These are phyloP conservation scores for Tanytarsus gracilentus DNA, from an alignment of 2,888 invertebrate species.

Conservation along the genomic window DNA sequence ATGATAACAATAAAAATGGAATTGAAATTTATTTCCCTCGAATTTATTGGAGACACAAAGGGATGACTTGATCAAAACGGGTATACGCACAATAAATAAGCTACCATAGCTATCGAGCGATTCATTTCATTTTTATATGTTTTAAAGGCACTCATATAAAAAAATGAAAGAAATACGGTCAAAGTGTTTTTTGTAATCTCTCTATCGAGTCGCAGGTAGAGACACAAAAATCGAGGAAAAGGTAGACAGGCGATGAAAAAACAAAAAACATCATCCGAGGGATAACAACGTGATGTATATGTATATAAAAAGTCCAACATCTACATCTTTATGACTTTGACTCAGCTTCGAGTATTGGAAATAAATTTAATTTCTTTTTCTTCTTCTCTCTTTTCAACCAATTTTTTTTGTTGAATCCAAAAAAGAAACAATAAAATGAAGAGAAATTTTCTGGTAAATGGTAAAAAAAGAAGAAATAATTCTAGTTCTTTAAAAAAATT, in stretches of 20 bases:
- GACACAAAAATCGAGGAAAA: conserved; percentile 1
- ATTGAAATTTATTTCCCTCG: too few relatives aligned
- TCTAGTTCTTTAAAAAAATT: too few relatives aligned
- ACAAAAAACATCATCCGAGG: conserved; percentile 19
- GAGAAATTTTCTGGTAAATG: too few relatives aligned
- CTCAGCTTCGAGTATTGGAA: conserved; percentile 2
- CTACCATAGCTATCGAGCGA: conserved; percentile 18
- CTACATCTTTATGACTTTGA: conserved; percentile 20
- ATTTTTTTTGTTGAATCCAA: too few relatives aligned
- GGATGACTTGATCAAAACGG: neutral
- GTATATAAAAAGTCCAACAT: conserved; percentile 13
- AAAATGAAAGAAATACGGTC: conserved; percentile 18
- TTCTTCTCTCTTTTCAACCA: neutral
- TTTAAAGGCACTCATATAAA: conserved; percentile 14
- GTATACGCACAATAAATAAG: conserved; percentile 16
- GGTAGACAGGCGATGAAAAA: conserved; percentile 4
- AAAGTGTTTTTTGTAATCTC: conserved; percentile 26
- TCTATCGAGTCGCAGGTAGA: conserved; percentile 22
- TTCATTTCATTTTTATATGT: neutral
- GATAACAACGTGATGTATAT: too few relatives aligned
- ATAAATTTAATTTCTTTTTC: conserved; percentile 11
- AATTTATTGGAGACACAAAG: neutral
- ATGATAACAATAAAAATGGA: neutral
- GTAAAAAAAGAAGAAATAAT: too few relatives aligned
- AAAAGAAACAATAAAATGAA: too few relatives aligned